Evolutionary conservation across 2,888 invertebrate genomes (phyloP), one percentile per base, ranked within the genome.

Genomic region (Spialia ferax): DNA sequence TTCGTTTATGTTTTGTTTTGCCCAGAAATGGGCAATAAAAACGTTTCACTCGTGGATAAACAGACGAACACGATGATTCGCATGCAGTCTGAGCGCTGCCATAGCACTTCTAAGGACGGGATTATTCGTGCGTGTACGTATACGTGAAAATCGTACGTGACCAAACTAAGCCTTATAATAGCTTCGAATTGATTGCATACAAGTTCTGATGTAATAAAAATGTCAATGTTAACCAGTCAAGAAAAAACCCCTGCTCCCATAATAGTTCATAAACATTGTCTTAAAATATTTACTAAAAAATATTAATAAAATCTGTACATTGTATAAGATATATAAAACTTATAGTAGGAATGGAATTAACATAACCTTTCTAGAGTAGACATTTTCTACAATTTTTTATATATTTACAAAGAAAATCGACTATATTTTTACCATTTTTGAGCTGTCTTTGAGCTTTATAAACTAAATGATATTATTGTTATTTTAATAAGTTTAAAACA

Each of bases 401-500:
- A 79, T 89, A 89, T 90, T 82, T 89, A 90, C 89, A 52, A 89
- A 83, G n/a, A 82, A 80, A 73, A 69, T 75, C 74, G 68, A 73
- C 70, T 72, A 69, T 70, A 68, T 50, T 69, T 76, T 75, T 77
- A 72, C 74, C 72, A 75, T 74, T 69, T 88, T 93, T 93, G 93
- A 93, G 93, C 93, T 92, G 81, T 84, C 87, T 93, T 93, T 93
- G 92, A 92, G 92, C 92, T 91, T 91, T 86, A 82, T 84, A 85
- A 91, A 90, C 87, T 89, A 91, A 89, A 86, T 29, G 45, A 59
- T 59, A 59, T 63, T 45, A 15, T 4, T 13, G n/a, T 73, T 70
- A 71, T 69, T 80, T 26, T 26, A 4, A 26, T 26, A 26, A 26
- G n/a, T n/a, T n/a, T n/a, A 4, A 32, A 32, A 32, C 8, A 8